These are phyloP conservation scores for Mus pahari DNA, from an alignment of 2,113 vertebrate species.

Conservation along the genomic window DNA sequence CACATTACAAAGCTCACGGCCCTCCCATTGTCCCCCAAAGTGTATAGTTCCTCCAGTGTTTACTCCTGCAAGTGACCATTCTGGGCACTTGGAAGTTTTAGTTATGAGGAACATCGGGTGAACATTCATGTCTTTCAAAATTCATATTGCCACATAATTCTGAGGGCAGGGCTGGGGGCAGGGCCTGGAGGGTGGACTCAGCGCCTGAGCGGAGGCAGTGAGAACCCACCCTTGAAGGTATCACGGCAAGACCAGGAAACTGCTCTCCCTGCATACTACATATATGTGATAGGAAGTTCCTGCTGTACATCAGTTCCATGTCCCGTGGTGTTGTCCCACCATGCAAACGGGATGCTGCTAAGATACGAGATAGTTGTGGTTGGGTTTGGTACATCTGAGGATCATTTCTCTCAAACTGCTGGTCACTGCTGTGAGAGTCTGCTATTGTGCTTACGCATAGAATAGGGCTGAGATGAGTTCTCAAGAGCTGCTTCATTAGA, in stretches of 20 bases:
- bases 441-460: background rate
- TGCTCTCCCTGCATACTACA: background rate
- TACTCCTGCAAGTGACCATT: background rate
- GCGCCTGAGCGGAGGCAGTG: background rate
- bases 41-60: background rate
- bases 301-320: background rate
- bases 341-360: too few species aligned
- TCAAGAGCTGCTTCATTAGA: conserved; percentile 18
- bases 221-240: background rate
- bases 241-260: background rate
- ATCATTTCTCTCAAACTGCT: background rate
- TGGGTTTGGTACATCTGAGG: background rate
- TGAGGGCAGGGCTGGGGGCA: background rate
- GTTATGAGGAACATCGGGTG: background rate
- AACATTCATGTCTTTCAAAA: background rate
- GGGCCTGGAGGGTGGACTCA: too few species aligned
- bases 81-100: background rate
- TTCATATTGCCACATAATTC: background rate
- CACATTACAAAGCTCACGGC: background rate
- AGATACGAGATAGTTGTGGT: background rate
- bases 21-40: background rate
- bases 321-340: background rate
- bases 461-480: background rate
- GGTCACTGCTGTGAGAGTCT: background rate
- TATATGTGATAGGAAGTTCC: background rate